Evolutionary conservation across 2,797 vertebrate genomes (phyloP).

Genomic region (Diglossa cyanea): DNA sequence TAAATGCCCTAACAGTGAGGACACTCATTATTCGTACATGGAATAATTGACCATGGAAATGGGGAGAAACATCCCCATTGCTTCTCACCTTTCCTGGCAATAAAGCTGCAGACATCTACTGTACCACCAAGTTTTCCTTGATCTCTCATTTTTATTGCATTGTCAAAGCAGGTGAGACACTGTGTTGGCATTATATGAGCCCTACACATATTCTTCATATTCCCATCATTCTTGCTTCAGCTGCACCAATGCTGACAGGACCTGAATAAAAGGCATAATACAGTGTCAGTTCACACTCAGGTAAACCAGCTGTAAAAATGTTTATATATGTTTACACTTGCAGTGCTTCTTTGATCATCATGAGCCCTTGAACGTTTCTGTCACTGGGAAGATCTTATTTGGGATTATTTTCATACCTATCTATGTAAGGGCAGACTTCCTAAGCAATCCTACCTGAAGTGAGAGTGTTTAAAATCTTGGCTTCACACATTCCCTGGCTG

Average conservation of each 20-base stretch:
- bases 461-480: not conserved
- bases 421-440: not conserved
- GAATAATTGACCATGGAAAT: not conserved
- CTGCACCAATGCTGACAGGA: not conserved
- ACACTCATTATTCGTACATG: not conserved
- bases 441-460: not conserved
- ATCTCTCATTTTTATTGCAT: constrained; percentile 1
- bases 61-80: not conserved
- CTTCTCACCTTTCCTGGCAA: not conserved
- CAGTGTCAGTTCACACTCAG: not conserved
- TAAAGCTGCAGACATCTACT: not conserved
- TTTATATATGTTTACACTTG: not conserved
- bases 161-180: not conserved
- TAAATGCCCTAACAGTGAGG: not conserved
- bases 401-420: not conserved
- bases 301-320: not conserved
- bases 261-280: not conserved
- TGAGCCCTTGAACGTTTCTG: not conserved
- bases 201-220: not conserved
- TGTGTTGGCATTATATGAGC: not conserved
- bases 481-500: not conserved
- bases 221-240: not conserved
- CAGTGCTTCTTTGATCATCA: not conserved
- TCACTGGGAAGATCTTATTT: not conserved
- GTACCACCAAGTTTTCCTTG: not conserved